These are phyloP conservation scores for Chamaedrilus cognettii DNA, from an alignment of 2,888 invertebrate genomes.

Conservation along the genomic window DNA sequence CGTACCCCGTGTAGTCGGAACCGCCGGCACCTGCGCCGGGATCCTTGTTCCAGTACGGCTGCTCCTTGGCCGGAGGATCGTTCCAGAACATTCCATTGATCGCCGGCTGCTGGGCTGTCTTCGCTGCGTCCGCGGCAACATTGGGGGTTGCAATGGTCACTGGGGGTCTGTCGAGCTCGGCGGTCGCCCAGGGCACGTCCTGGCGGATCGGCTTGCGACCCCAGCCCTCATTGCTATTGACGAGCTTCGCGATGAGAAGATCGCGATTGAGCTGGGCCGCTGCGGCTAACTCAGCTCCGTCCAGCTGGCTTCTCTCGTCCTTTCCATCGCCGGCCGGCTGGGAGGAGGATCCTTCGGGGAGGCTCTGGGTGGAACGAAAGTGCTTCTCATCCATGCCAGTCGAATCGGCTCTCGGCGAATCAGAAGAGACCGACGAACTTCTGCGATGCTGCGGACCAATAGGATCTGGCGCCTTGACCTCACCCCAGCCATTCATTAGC, in stretches of 20 bases:
- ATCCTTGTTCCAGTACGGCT: not conserved
- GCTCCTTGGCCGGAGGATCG: not conserved
- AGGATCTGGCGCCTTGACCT: not conserved
- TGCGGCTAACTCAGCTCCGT: constrained; percentile 30
- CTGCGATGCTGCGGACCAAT: constrained; percentile 7
- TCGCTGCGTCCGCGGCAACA: too few species aligned
- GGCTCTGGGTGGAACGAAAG: too few species aligned
- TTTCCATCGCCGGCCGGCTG: not conserved
- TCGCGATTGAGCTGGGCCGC: constrained; percentile 27
- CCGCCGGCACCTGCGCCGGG: not conserved
- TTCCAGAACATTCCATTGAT: constrained; percentile 8
- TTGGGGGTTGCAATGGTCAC: not conserved
- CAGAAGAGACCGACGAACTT: not conserved
- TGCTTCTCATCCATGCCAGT: not conserved
- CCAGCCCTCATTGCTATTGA: constrained; percentile 57
- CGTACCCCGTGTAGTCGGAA: not conserved
- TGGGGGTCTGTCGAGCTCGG: constrained; percentile 9
- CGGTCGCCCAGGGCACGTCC: constrained; percentile 49
- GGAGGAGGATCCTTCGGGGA: too few species aligned
- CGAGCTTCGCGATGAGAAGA: constrained; percentile 31
- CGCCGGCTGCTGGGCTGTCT: too few species aligned
- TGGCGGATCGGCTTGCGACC: constrained; percentile 55
- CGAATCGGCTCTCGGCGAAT: not conserved
- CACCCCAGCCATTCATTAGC: too few species aligned
- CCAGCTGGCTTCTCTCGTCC: constrained; percentile 26